phyloP scores from a whole-genome alignment of 2,113 vertebrate species.

The Herpetotheres cachinnans region DNA sequence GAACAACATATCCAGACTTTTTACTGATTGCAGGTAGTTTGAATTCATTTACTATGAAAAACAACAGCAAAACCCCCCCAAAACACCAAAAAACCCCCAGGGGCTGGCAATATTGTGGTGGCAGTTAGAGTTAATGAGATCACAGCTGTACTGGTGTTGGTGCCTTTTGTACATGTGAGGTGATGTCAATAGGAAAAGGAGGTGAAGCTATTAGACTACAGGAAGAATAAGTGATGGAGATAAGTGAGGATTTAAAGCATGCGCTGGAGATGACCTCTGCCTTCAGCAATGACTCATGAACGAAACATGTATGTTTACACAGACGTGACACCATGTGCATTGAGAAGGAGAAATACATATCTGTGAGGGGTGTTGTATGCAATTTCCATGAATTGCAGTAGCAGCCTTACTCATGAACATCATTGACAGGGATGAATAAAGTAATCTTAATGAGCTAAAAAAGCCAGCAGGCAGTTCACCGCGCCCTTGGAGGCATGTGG shows the following conservation, averaged over 20 bases:
- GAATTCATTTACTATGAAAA: background rate
- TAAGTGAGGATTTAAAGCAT: background rate
- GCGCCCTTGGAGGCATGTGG: background rate
- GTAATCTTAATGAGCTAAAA: background rate
- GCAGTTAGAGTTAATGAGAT: background rate
- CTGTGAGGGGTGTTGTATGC: slow-evolving; percentile 39
- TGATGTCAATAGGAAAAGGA: background rate
- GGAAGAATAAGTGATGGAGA: background rate
- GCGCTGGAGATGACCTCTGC: slow-evolving; percentile 9
- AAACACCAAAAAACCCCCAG: accelerated
- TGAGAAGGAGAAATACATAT: slow-evolving; percentile 10
- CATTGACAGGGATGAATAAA: background rate
- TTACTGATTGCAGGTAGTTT: background rate
- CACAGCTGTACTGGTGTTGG: background rate
- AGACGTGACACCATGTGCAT: background rate
- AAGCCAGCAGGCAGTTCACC: background rate
- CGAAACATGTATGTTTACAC: background rate
- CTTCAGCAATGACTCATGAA: background rate
- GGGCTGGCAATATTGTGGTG: background rate
- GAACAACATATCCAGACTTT: background rate
- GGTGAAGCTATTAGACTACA: background rate
- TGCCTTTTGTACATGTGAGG: background rate
- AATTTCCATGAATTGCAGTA: slow-evolving; percentile 14
- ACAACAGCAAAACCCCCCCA: background rate
- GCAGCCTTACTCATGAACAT: slow-evolving; percentile 22